Conservation (phyloP, 64 coral and sea anemone genomes). For the Anthopleura sola region DNA sequence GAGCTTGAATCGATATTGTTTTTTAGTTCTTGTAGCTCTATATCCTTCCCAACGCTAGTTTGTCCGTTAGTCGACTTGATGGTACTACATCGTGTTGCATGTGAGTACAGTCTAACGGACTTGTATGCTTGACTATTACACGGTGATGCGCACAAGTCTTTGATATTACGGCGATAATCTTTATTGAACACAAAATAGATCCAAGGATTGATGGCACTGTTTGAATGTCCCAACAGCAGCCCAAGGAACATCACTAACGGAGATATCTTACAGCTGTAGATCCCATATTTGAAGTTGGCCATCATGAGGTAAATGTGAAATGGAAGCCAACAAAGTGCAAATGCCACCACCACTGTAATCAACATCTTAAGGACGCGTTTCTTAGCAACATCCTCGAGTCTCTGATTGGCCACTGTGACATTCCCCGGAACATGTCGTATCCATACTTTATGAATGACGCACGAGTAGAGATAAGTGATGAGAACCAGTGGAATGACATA, state of each 20-base stretch:
- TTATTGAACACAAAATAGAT: slow-evolving; percentile 73
- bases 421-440: slow-evolving; percentile 46
- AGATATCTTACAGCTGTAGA: not conserved
- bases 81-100: not conserved
- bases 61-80: slow-evolving; percentile 11
- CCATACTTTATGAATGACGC: slow-evolving; percentile 50
- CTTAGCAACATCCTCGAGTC: slow-evolving; percentile 40
- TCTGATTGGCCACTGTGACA: slow-evolving; percentile 42
- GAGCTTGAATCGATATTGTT: slow-evolving; percentile 20
- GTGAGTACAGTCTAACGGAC: not conserved
- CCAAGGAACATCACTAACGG: slow-evolving; percentile 20
- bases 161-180: slow-evolving; percentile 51
- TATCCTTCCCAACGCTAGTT: not conserved
- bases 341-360: slow-evolving; percentile 31
- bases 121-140: not conserved
- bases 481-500: slow-evolving; percentile 34
- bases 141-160: not conserved
- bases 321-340: slow-evolving; percentile 55
- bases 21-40: slow-evolving; percentile 7
- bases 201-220: slow-evolving; percentile 48
- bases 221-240: slow-evolving; percentile 43
- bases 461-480: slow-evolving; percentile 43
- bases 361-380: slow-evolving; percentile 50
- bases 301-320: slow-evolving; percentile 28
- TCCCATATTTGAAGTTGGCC: slow-evolving; percentile 22